Base-by-base conservation (phyloP, 2,113 vertebrate genomes). In the Otus sunia region DNA sequence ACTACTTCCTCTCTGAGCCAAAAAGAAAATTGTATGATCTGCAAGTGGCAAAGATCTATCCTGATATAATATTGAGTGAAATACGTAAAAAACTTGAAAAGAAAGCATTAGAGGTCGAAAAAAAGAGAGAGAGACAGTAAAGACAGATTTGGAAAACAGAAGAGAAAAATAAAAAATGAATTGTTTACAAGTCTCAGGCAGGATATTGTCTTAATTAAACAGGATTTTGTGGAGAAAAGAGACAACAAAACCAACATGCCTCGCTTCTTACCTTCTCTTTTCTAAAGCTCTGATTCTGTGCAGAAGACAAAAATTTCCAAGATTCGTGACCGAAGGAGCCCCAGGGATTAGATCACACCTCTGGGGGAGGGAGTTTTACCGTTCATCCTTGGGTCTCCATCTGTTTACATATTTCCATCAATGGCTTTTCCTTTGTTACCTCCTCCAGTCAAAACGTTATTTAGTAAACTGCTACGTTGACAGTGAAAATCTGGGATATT, bases 361-460 rank as follows among this genome's bases (percentile, higher is more conserved):
- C 19, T 20, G 2, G 3, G 21, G 50, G 5, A 39, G 9, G 19
- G 20, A 36, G 7, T 49, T 81, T 12, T 34, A 8, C 10, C 1
- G 1, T 36, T 58, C 1, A 0, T 50, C 91, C 25, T 20, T 17
- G 3, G 8, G 9, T 77, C 4, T 77, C 22, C 9, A 3, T 23
- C 11, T 29, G 11, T 55, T 63, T 34, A 25, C 1, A 0, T 59
- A 11, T 79, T 72, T 75, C 26, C 1, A 2, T 25, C 76, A 68
- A 16, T 34, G 2, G 22, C 21, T 49, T 63, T n/a, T 95, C 22
- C 15, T 63, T 58, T 8, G 0, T 20, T 68, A 22, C 23, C 5
- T 78, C 32, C n/a, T 37, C 7, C 5, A 47, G 17, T 39, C 30
- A 72, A 60, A 72, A 39, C 8, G 32, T 56, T 11, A 11, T 53